Conservation (phyloP, 2,888 invertebrate species). For the Branchipolynoe longqiensis region DNA sequence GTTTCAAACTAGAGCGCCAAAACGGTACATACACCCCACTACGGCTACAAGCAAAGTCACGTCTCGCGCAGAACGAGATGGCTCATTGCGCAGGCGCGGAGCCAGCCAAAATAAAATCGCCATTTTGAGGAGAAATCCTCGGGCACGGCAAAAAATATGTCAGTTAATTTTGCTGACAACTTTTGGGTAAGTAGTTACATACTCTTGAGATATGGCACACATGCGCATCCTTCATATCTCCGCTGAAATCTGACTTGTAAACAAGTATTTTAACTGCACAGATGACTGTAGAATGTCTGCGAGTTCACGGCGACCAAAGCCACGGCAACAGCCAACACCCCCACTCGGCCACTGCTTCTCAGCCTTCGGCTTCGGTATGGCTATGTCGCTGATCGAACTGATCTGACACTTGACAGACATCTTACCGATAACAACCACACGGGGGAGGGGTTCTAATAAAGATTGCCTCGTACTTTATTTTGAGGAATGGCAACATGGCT, state of each 20-base stretch:
- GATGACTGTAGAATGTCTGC: not conserved
- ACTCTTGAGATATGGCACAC: not conserved
- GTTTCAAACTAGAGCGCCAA: too few relatives aligned
- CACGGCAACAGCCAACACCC: slow-evolving; percentile 8
- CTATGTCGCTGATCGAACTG: not conserved
- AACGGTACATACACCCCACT: too few relatives aligned
- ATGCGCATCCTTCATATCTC: not conserved
- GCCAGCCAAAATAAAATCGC: slow-evolving; percentile 75
- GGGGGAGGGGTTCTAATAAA: slow-evolving; percentile 7
- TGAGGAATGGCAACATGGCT: not conserved
- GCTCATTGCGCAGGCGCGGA: slow-evolving; percentile 72
- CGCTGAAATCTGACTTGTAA: not conserved
- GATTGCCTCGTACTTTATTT: not conserved
- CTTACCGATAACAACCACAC: not conserved
- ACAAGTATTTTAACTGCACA: not conserved
- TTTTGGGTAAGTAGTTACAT: slow-evolving; percentile 75
- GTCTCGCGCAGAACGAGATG: slow-evolving; percentile 1
- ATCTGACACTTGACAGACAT: not conserved
- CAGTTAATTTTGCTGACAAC: slow-evolving; percentile 77
- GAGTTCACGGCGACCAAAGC: too few relatives aligned
- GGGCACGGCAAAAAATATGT: slow-evolving; percentile 68
- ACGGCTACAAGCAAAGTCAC: too few relatives aligned
- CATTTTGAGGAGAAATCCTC: slow-evolving; percentile 71
- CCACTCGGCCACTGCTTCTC: too few relatives aligned
- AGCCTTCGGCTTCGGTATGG: not conserved